Evolutionary conservation across 2,797 vertebrate genomes (phyloP).

Genomic region (Calcarius lapponicus): DNA sequence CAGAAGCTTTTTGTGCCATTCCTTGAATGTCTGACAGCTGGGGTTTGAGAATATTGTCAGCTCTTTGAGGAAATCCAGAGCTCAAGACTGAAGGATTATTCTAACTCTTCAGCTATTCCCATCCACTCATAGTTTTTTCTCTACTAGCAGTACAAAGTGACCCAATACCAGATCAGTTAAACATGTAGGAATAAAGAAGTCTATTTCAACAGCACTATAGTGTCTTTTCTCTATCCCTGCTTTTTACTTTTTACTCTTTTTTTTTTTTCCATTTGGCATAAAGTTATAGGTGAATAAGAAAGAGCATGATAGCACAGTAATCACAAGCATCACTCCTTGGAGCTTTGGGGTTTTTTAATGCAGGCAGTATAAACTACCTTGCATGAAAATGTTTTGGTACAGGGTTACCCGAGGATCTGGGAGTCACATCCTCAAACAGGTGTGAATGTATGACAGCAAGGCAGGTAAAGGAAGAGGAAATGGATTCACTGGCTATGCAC

Average conservation of each 20-base stretch:
- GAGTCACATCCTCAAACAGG: background rate
- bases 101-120: background rate
- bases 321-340: background rate
- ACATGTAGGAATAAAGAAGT: background rate
- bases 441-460: background rate
- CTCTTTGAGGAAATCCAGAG: background rate
- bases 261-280: background rate
- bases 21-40: background rate
- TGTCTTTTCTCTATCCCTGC: background rate
- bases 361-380: background rate
- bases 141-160: background rate
- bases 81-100: background rate
- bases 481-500: background rate
- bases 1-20: background rate
- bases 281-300: background rate
- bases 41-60: background rate
- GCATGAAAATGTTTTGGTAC: fast-evolving
- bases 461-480: background rate
- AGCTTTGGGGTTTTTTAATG: background rate
- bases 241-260: background rate
- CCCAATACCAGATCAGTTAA: background rate
- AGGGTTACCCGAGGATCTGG: background rate
- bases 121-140: background rate
- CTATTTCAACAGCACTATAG: background rate
- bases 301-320: background rate